These are phyloP conservation scores for Vanacampus margaritifer DNA, from an alignment of 2,113 vertebrate genomes.

Conservation along the genomic window DNA sequence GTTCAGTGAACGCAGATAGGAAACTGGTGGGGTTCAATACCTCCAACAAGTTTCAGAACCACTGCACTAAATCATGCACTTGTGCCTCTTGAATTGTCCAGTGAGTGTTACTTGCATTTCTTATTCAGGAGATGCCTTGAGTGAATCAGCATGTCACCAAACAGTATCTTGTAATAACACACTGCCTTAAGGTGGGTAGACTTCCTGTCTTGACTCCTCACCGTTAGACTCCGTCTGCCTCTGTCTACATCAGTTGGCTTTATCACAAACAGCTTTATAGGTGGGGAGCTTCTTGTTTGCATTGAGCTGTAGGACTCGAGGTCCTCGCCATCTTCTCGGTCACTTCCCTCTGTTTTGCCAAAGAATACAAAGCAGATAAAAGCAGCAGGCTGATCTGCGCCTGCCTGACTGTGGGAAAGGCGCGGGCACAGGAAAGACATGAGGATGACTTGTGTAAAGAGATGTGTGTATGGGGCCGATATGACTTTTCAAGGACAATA, in stretches of 20 bases:
- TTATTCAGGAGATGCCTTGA: not conserved
- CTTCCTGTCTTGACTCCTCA: slow-evolving; percentile 60
- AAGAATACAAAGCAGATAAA: slow-evolving; percentile 83
- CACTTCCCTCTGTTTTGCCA: slow-evolving; percentile 88
- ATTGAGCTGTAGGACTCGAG: slow-evolving; percentile 47
- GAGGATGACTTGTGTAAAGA: slow-evolving; percentile 47
- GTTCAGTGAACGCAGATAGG: too few relatives aligned
- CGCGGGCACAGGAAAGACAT: slow-evolving; percentile 68
- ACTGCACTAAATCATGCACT: too few relatives aligned
- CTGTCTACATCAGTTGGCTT: slow-evolving; percentile 33
- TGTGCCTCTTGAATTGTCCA: not conserved
- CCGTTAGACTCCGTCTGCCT: slow-evolving; percentile 21
- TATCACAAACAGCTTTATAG: slow-evolving; percentile 42
- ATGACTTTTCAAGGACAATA: slow-evolving; percentile 32
- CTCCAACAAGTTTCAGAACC: too few relatives aligned
- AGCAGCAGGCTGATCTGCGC: slow-evolving; percentile 56
- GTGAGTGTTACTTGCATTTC: not conserved
- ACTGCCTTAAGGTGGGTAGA: slow-evolving; percentile 47
- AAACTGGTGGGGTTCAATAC: too few relatives aligned
- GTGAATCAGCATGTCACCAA: slow-evolving; percentile 17
- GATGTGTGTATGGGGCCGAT: slow-evolving; percentile 47
- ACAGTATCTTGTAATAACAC: slow-evolving; percentile 47
- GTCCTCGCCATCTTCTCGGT: slow-evolving; percentile 70
- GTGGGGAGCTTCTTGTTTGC: slow-evolving; percentile 55
- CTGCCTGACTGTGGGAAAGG: slow-evolving; percentile 80